These are phyloP conservation scores for Tupaia chinensis DNA, from an alignment of 2,113 vertebrate genomes.

Conservation along the genomic window DNA sequence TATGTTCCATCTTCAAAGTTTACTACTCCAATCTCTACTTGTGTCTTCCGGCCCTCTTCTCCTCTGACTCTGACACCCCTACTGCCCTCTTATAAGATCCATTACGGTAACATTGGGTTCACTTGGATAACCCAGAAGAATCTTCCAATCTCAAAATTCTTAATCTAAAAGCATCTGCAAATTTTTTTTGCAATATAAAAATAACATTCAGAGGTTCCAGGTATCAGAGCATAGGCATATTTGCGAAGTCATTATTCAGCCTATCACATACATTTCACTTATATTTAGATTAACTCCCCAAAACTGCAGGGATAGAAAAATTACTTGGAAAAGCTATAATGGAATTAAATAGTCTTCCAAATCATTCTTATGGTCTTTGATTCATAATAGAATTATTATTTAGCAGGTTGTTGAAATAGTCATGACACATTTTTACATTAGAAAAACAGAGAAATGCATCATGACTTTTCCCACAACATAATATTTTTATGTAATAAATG, in stretches of 20 bases:
- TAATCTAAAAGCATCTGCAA: neutral
- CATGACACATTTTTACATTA: no score
- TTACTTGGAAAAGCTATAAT: conserved; percentile 23
- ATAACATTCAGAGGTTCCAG: neutral
- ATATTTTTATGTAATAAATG: neutral
- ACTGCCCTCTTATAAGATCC: neutral
- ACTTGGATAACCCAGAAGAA: neutral
- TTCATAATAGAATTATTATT: neutral
- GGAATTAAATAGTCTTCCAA: neutral
- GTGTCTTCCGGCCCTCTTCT: neutral
- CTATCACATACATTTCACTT: neutral
- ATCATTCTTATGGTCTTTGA: neutral
- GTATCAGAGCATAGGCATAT: neutral
- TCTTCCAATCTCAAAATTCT: neutral
- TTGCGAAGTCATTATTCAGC: neutral
- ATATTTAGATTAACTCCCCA: neutral
- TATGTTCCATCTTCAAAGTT: neutral
- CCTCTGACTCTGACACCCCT: neutral
- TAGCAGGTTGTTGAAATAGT: neutral
- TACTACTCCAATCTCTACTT: neutral
- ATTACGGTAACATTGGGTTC: neutral
- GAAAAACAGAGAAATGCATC: no score
- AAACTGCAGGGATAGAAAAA: neutral
- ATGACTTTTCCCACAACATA: no score
- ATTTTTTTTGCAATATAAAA: neutral